These are phyloP conservation scores for Electrona antarctica DNA, from an alignment of 2,113 vertebrate genomes.

Conservation along the genomic window DNA sequence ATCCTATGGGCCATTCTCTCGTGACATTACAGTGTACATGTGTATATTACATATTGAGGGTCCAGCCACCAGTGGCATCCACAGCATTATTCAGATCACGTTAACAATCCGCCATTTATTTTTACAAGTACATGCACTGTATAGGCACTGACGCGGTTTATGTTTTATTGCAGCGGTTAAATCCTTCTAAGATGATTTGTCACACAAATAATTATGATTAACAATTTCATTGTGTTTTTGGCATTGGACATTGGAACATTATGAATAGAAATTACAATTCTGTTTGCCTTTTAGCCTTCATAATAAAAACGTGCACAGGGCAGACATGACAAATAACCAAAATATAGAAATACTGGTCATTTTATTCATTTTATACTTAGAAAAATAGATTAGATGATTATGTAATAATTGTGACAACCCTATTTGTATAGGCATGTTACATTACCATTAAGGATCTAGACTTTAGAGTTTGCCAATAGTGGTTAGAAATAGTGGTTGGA, in stretches of 20 bases:
- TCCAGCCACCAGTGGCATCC: slow-evolving; percentile 27
- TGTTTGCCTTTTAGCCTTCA: too few species aligned
- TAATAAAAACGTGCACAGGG: too few species aligned
- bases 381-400: too few species aligned
- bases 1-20: slow-evolving; percentile 20
- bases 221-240: too few species aligned
- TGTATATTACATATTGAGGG: slow-evolving; percentile 20
- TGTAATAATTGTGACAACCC: too few species aligned
- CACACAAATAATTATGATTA: too few species aligned
- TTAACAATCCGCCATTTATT: slow-evolving; percentile 50
- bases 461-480: background rate
- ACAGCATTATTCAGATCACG: background rate
- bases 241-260: too few species aligned
- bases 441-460: background rate
- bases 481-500: background rate
- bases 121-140: slow-evolving; percentile 29
- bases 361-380: too few species aligned
- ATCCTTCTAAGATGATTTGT: background rate
- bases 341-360: too few species aligned
- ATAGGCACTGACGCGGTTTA: slow-evolving; percentile 28
- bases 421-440: slow-evolving; percentile 18
- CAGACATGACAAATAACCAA: too few species aligned
- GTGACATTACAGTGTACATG: slow-evolving; percentile 35
- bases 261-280: too few species aligned
- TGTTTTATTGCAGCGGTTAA: slow-evolving; percentile 32